phyloP scores from a whole-genome alignment of 2,888 invertebrate genomes.

The Phengaris arion region DNA sequence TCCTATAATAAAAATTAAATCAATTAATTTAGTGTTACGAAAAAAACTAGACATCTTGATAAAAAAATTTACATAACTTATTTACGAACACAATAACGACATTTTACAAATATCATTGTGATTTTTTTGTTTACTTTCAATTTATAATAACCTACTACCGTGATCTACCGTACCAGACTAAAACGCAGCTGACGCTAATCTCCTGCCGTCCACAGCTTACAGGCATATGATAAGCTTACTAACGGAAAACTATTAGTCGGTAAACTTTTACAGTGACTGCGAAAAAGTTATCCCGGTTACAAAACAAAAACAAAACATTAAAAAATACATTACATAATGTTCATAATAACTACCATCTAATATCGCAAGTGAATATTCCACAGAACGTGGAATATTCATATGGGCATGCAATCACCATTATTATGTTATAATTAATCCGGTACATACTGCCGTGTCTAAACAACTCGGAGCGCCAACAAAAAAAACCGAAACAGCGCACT shows the following conservation, averaged over 20 bases:
- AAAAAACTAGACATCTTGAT: no score
- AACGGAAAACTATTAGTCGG: not conserved
- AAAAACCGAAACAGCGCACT: constrained; percentile 66
- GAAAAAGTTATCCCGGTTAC: no score
- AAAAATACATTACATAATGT: not conserved
- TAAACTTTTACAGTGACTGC: no score
- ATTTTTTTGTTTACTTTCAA: no score
- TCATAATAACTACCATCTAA: not conserved
- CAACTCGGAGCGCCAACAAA: constrained; percentile 43
- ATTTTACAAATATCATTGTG: no score
- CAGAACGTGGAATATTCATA: not conserved
- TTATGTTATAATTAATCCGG: constrained; percentile 12
- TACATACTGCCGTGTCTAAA: constrained; percentile 38
- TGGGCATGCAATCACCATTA: not conserved
- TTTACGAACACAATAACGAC: no score
- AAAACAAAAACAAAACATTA: not conserved
- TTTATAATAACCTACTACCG: not conserved
- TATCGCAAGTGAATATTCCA: not conserved
- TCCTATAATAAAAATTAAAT: no score
- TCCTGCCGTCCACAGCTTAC: not conserved
- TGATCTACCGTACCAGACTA: not conserved
- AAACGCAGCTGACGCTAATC: not conserved
- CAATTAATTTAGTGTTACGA: no score
- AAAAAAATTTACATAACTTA: no score
- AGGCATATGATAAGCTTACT: not conserved